Percentiles rank a stretch among this genome's conserved stretches.
Evolutionary conservation across 2,888 invertebrate genomes (phyloP).

Genomic region (Drosophila stalkeri): DNA sequence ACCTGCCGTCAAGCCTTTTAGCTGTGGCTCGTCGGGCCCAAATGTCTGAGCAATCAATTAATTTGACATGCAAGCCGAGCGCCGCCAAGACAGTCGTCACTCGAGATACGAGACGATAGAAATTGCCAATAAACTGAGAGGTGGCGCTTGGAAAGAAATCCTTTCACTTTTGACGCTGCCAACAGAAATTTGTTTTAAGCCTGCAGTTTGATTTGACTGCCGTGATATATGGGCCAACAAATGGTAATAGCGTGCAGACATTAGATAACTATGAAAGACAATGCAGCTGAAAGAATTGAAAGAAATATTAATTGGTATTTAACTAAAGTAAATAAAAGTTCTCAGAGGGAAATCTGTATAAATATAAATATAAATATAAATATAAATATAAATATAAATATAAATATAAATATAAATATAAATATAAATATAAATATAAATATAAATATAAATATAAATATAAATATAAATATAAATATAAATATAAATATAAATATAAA

Average conservation of each 20-base stretch:
- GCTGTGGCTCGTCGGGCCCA: conserved; percentile 53
- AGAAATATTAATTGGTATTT: no score
- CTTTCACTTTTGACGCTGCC: conserved; percentile 67
- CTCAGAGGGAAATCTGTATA: no score
- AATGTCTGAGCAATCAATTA: conserved; percentile 65
- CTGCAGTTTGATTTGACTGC: conserved; percentile 30
- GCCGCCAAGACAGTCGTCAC: conserved; percentile 6
- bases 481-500: no score
- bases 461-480: background rate
- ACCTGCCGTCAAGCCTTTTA: conserved; percentile 55
- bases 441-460: no score
- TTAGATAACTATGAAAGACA: background rate
- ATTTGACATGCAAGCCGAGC: conserved; percentile 73
- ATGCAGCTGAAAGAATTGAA: background rate
- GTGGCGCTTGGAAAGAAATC: conserved; percentile 58
- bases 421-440: no score
- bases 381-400: no score
- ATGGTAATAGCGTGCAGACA: background rate
- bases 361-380: no score
- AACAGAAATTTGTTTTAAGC: conserved; percentile 67
- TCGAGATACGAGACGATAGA: conserved; percentile 57
- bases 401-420: no score
- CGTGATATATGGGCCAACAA: conserved; percentile 22
- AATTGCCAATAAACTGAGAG: conserved; percentile 39
- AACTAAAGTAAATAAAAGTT: no score